phyloP scores from a whole-genome alignment of 2,113 vertebrate genomes.

The Globicephala melas region DNA sequence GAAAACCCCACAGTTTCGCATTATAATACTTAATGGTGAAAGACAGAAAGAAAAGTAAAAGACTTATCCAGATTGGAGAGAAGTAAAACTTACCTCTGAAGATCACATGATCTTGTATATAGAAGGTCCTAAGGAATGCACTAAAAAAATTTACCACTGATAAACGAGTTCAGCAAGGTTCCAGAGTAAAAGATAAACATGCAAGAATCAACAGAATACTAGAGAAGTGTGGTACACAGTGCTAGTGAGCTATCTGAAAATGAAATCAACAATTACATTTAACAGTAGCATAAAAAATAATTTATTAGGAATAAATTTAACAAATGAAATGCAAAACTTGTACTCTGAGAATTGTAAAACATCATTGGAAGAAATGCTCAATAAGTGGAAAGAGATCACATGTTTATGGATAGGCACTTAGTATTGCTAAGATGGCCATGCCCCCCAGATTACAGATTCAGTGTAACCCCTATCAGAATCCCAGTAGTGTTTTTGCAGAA shows the following conservation, averaged over 20 bases:
- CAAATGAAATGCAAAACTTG: neutral
- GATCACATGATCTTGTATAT: neutral
- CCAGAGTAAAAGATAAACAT: neutral
- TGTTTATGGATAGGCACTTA: neutral
- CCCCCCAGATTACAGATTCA: neutral
- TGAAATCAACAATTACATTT: neutral
- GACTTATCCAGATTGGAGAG: neutral
- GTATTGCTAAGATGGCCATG: neutral
- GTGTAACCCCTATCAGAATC: neutral
- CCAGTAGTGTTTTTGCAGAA: neutral
- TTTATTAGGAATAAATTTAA: neutral
- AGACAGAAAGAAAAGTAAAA: neutral
- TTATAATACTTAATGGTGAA: neutral
- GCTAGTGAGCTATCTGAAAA: neutral
- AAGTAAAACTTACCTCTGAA: neutral
- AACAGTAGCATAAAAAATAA: neutral
- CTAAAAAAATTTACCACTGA: neutral
- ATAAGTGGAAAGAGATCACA: neutral
- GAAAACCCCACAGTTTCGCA: neutral
- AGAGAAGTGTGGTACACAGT: neutral
- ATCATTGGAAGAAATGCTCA: neutral
- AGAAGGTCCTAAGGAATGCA: neutral
- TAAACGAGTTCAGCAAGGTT: neutral
- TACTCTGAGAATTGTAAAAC: neutral
- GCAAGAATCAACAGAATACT: neutral